phyloP scores from a whole-genome alignment of 2,888 invertebrate species.

The Nycteola revayana region DNA sequence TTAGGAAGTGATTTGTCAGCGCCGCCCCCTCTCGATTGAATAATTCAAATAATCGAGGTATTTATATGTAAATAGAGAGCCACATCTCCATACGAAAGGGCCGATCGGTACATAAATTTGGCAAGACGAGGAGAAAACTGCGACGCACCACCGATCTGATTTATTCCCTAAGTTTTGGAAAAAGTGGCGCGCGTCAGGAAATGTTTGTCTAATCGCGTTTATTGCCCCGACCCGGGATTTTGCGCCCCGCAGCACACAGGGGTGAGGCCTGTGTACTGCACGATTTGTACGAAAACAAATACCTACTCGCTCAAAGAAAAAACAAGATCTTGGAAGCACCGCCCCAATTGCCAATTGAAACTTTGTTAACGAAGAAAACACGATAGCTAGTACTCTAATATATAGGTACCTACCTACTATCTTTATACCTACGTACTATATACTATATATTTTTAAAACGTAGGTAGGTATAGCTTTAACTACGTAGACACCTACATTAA shows the following conservation, averaged over 20 bases:
- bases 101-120: slow-evolving; percentile 82
- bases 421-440: too few species aligned
- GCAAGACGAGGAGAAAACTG: slow-evolving; percentile 79
- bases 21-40: slow-evolving; percentile 82
- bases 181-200: slow-evolving; percentile 79
- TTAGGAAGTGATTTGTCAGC: slow-evolving; percentile 82
- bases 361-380: too few species aligned
- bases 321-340: slow-evolving; percentile 12
- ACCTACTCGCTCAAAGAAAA: slow-evolving; percentile 10
- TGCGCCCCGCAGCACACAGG: slow-evolving; percentile 62
- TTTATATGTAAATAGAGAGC: slow-evolving; percentile 81
- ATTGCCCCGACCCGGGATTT: slow-evolving; percentile 66
- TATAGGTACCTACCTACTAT: slow-evolving; percentile 2
- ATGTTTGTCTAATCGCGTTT: slow-evolving; percentile 81
- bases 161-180: slow-evolving; percentile 78
- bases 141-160: slow-evolving; percentile 80
- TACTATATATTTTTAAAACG: too few species aligned
- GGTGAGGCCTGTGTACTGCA: slow-evolving; percentile 39
- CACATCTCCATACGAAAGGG: slow-evolving; percentile 82
- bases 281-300: slow-evolving; percentile 30
- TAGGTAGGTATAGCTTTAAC: too few species aligned
- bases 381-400: too few species aligned
- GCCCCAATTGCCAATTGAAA: not conserved
- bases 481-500: too few species aligned
- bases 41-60: slow-evolving; percentile 83